Evolutionary conservation across 2,113 vertebrate genomes (phyloP).

Genomic region (Antechinus stuartii): DNA sequence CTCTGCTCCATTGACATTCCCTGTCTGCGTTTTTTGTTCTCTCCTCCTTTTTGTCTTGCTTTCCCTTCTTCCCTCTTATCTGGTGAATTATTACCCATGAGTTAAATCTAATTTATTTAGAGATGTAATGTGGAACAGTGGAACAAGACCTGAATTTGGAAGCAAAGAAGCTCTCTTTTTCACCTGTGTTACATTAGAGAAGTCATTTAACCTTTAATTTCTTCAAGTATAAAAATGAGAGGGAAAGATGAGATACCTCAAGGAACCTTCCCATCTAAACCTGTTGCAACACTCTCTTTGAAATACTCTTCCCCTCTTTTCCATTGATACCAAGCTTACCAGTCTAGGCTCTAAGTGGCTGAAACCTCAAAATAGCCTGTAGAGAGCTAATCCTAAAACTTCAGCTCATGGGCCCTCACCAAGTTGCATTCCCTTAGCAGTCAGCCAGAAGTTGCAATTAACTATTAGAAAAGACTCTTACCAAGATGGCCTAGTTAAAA

Average conservation of each 20-base stretch:
- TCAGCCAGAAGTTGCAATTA: neutral
- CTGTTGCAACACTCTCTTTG: neutral
- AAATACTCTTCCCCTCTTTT: too few species aligned
- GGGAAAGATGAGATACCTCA: neutral
- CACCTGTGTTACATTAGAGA: neutral
- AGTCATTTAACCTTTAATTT: neutral
- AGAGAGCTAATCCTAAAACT: neutral
- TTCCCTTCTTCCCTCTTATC: neutral
- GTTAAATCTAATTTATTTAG: neutral
- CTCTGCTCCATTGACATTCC: neutral
- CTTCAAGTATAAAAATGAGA: neutral
- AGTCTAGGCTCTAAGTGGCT: neutral
- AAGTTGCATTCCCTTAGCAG: neutral
- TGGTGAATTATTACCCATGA: neutral
- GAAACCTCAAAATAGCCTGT: neutral
- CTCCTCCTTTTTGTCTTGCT: neutral
- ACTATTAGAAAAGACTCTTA: neutral
- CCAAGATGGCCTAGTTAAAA: neutral
- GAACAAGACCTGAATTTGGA: neutral
- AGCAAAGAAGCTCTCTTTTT: neutral
- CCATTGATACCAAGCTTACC: neutral
- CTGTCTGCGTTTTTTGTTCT: neutral
- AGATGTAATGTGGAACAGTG: neutral
- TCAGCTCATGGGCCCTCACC: neutral
- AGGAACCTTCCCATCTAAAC: neutral